Evolutionary conservation across 2,113 vertebrate species (phyloP), one percentile per base, ranked within the genome.

Genomic region (Ptychochromis oligacanthus): DNA sequence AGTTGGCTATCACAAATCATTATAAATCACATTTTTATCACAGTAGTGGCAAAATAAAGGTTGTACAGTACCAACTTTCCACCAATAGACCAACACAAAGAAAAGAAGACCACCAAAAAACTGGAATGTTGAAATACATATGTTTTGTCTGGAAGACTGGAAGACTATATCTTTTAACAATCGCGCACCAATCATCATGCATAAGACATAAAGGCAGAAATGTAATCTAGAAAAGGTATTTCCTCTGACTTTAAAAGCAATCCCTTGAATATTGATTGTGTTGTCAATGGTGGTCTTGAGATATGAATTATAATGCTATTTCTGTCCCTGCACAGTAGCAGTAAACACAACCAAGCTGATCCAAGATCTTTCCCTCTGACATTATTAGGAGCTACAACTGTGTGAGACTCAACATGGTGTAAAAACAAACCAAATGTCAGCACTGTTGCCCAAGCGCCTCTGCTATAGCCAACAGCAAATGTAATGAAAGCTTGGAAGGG

Each of bases 361-460:
- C 90, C 88, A 60, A 91, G 94, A 94, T 94, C 93, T 93, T 91
- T 93, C 81, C 80, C 87, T 79, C 87, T 95, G 94, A 96, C 95
- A 95, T 95, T 95, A 96, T 94, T 95, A 94, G 95, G 93, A 92
- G 91, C 91, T 93, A 89, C 92, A 91, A 89, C 88, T 79, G 89
- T 89, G 94, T 90, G 93, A 91, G 88, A 93, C 90, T 89, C 91
- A 91, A 94, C 94, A 90, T 75, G 88, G 93, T 93, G 94, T 94
- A 93, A 95, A 96, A 96, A 95, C 95, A 95, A 96, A 96, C 94
- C 93, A 95, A 96, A 95, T 96, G 95, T 95, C 94, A 96, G 87
- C 93, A 28, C 91, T n/a, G 61, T 38, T 92, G 94, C 92, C 91
- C 91, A 70, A 76, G 93, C 90, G 87, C 91, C 89, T 93, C 87